Conservation (phyloP, 2,888 invertebrate species). For the Drosophila phalerata region DNA sequence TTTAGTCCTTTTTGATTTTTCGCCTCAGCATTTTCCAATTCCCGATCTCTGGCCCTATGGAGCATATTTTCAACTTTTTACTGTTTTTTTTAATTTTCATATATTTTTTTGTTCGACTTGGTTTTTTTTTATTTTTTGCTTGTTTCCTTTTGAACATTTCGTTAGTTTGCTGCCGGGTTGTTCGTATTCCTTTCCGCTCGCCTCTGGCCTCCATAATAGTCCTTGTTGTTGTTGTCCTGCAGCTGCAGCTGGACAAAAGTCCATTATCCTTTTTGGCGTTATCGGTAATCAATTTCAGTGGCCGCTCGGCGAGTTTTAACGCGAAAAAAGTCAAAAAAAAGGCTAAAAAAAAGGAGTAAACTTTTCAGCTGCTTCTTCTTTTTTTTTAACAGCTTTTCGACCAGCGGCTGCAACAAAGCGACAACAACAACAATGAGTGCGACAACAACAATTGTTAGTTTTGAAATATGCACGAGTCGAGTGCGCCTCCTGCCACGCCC, state of each 20-base stretch:
- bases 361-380: conserved; percentile 24
- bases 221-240: conserved; percentile 19
- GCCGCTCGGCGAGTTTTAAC: conserved; percentile 41
- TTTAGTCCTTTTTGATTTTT: conserved; percentile 44
- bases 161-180: conserved; percentile 30
- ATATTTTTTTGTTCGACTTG: conserved; percentile 10
- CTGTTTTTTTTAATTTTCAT: conserved; percentile 24
- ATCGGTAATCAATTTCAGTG: conserved; percentile 78
- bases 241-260: conserved; percentile 70
- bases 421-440: conserved; percentile 43
- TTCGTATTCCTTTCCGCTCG: conserved; percentile 16
- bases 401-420: conserved; percentile 55
- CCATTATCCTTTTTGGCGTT: conserved; percentile 78
- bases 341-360: conserved; percentile 2
- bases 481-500: conserved; percentile 3
- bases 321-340: conserved; percentile 24
- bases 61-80: conserved; percentile 36
- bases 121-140: conserved; percentile 18
- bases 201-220: conserved; percentile 2
- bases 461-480: conserved; percentile 73
- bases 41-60: conserved; percentile 58
- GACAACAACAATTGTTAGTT: conserved; percentile 69
- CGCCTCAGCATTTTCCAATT: conserved; percentile 41
- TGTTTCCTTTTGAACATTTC: conserved; percentile 48
- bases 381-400: conserved; percentile 55